Conservation (phyloP, 1,140 invertebrate genomes). For the Brachionus sp. region DNA sequence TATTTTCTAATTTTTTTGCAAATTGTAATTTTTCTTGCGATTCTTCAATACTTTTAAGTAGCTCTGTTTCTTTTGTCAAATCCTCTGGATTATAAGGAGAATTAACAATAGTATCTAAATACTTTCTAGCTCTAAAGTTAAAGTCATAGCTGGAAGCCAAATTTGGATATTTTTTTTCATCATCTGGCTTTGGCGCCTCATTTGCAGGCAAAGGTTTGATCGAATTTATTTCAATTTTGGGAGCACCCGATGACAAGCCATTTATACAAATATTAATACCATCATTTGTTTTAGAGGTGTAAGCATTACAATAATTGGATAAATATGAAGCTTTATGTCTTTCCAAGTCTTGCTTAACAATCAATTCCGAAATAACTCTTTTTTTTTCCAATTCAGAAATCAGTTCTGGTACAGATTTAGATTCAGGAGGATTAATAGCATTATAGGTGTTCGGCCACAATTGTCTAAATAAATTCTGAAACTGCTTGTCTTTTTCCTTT, state of each 20-base stretch:
- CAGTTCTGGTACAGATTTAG: background rate
- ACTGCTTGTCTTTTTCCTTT: slow-evolving; percentile 24
- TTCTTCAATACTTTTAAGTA: slow-evolving; percentile 18
- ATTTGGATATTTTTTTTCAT: background rate
- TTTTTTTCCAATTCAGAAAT: slow-evolving; percentile 40
- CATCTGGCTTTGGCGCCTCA: background rate
- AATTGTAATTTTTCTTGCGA: slow-evolving; percentile 12
- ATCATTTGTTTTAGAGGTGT: slow-evolving; percentile 17
- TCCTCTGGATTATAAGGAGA: background rate
- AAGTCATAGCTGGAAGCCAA: background rate
- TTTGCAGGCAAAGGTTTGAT: background rate
- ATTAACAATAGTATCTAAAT: slow-evolving; percentile 18
- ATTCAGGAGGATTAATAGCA: background rate
- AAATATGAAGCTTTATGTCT: background rate
- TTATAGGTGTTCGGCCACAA: slow-evolving; percentile 24
- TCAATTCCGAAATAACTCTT: background rate
- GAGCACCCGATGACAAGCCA: background rate
- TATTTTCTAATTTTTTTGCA: slow-evolving; percentile 22
- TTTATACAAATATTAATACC: slow-evolving; percentile 5
- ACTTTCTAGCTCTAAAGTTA: background rate
- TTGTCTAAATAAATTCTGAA: slow-evolving; percentile 4
- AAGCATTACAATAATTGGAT: background rate
- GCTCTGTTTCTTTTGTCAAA: background rate
- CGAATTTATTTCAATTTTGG: slow-evolving; percentile 25
- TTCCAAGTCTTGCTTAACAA: slow-evolving; percentile 12